A percentile compares a stretch with the other conserved stretches of the same genome.
These are phyloP conservation scores for Myanophis thanlyinensis DNA, from an alignment of 2,113 vertebrate genomes.

Conservation along the genomic window DNA sequence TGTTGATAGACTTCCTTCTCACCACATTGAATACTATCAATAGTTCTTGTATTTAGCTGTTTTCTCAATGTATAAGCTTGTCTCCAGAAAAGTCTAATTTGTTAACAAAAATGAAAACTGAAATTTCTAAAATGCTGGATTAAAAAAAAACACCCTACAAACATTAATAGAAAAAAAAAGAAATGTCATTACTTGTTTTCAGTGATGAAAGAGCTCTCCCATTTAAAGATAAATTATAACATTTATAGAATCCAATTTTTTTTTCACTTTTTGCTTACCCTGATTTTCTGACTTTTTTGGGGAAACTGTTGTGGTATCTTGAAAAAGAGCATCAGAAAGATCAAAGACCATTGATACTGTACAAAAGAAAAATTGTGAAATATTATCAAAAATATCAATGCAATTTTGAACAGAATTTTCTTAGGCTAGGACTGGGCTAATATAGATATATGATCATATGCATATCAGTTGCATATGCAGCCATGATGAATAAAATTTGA, in stretches of 20 bases:
- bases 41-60: no score
- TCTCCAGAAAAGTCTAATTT: background rate
- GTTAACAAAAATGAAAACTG: no score
- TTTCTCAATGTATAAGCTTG: no score
- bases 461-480: no score
- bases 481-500: no score
- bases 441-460: no score
- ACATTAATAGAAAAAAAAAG: background rate
- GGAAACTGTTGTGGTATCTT: background rate
- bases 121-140: background rate
- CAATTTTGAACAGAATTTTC: background rate
- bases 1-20: no score
- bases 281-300: background rate
- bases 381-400: background rate
- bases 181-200: background rate
- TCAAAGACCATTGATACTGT: background rate
- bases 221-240: background rate
- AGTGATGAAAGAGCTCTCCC: background rate
- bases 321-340: background rate
- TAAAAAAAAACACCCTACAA: background rate
- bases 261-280: background rate
- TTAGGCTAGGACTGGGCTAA: no score
- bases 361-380: background rate
- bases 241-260: background rate
- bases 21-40: no score